phyloP scores from a whole-genome alignment of 2,888 invertebrate genomes.

The Hymenopus coronatus region DNA sequence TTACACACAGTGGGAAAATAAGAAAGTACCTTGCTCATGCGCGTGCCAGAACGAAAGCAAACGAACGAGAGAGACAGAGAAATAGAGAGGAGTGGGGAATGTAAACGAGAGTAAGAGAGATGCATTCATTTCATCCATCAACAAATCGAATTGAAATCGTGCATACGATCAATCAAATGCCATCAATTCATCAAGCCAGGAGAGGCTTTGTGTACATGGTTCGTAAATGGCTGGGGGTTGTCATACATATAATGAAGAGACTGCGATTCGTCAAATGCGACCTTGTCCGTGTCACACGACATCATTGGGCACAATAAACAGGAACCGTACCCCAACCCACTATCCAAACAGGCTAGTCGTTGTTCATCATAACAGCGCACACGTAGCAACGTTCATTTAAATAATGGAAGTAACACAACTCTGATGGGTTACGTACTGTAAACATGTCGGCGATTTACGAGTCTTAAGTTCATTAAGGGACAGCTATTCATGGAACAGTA shows the following conservation, averaged over 20 bases:
- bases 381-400: neutral
- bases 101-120: neutral
- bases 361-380: neutral
- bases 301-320: slow-evolving; percentile 2
- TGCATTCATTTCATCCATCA: slow-evolving; percentile 3
- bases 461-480: slow-evolving; percentile 4
- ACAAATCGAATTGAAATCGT: slow-evolving; percentile 11
- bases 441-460: slow-evolving; percentile 1
- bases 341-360: neutral
- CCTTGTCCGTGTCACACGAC: slow-evolving; percentile 7
- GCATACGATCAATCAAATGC: slow-evolving; percentile 7
- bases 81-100: neutral
- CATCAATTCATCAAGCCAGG: slow-evolving; percentile 9
- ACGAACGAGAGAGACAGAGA: neutral
- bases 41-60: slow-evolving; percentile 10
- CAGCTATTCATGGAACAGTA: neutral
- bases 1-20: neutral
- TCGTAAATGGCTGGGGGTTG: neutral
- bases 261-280: neutral
- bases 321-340: neutral
- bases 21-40: neutral
- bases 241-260: slow-evolving; percentile 2
- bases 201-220: neutral
- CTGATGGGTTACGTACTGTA: neutral
- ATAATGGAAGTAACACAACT: slow-evolving; percentile 9